Conservation (phyloP, 2,888 invertebrate genomes). For the Alitta virens region DNA sequence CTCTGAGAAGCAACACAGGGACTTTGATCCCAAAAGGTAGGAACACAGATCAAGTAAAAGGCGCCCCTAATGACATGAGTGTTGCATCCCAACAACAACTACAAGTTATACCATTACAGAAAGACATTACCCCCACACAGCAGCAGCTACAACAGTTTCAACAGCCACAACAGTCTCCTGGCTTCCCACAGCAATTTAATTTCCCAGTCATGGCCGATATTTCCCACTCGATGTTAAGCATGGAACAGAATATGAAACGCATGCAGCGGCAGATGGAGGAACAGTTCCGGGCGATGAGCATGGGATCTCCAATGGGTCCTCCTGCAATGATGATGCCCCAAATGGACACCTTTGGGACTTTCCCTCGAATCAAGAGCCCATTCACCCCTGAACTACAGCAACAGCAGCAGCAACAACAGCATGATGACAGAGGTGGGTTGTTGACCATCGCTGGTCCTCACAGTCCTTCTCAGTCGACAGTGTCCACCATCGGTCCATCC, state of each 20-base stretch:
- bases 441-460: neutral
- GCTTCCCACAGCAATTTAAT: no score
- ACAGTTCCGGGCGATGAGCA: constrained; percentile 1
- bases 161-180: no score
- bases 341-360: neutral
- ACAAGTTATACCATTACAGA: no score
- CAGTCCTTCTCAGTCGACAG: neutral
- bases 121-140: no score
- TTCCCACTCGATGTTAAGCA: neutral
- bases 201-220: neutral
- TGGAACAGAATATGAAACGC: constrained; percentile 8
- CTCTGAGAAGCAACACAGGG: no score
- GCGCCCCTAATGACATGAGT: no score
- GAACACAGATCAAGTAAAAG: no score
- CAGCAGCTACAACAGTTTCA: no score
- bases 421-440: neutral
- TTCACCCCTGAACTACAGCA: neutral
- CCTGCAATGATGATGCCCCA: neutral
- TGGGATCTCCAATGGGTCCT: neutral
- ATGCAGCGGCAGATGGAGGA: constrained; percentile 15
- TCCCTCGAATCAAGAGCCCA: neutral
- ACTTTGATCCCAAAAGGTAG: no score
- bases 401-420: neutral
- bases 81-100: no score
- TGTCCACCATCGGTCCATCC: no score